Evolutionary conservation across 2,797 vertebrate genomes (phyloP), one percentile per base, ranked within the genome.

Genomic region (Sternarchorhynchus goeldii): DNA sequence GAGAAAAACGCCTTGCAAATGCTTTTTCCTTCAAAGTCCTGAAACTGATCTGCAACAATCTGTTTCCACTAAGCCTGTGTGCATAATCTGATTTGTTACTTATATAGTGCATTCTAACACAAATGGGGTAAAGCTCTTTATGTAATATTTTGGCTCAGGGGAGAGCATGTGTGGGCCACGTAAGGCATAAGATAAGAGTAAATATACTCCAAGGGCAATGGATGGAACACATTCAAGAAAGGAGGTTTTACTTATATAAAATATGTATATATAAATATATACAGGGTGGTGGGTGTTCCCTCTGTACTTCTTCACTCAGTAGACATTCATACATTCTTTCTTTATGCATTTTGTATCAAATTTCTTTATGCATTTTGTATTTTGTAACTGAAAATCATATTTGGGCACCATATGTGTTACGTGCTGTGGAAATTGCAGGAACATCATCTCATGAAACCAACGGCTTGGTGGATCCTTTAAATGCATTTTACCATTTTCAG

Each of bases 81-180:
- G 65, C 62, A 82, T 83, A 83, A 85, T 86, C 83, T 84, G 81
- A 86, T 84, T 86, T 41, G 39, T 56, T 83, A 79, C 73, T 86
- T 85, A 85, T 79, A 82, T 77, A 81, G 62, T 65, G 16, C 67
- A 72, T 74, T 70, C 71, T 77, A 71, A 83, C 76, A 77, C 75
- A 85, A 82, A 77, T 58, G 78, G 77, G 77, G 64, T 84, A 86
- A 25, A 84, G 82, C 82, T 86, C 65, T 79, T 87, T 87, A 87
- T 82, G 81, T 85, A 86, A 86, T 82, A 79, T 74, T 79, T 79
- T 80, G 80, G 81, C 77, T 14, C 60, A 57, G 53, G 25, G 75
- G 62, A 80, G 75, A 39, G 58, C 4, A n/a, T 75, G 76, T 67
- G 84, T 83, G 58, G 81, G 79, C 78, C 69, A 75, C 71, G 41